These are phyloP conservation scores for Phylloscopus trochiloides DNA, from an alignment of 2,113 vertebrate species.

Conservation along the genomic window DNA sequence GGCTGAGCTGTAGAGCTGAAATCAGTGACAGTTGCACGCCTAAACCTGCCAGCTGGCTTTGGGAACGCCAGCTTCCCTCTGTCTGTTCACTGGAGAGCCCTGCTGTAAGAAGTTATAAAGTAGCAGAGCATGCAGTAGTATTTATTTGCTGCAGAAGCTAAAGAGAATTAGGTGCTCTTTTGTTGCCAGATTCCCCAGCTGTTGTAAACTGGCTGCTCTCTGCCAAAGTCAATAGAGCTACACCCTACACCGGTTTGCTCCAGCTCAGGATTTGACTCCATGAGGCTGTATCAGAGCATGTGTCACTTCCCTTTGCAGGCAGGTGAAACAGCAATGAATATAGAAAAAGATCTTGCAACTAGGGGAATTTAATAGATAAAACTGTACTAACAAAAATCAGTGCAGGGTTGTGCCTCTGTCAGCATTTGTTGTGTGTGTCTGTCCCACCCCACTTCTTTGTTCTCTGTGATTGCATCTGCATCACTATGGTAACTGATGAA, in stretches of 20 bases:
- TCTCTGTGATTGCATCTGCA: slow-evolving; percentile 6
- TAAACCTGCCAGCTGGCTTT: background rate
- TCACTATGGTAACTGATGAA: slow-evolving; percentile 56
- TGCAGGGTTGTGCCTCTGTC: background rate
- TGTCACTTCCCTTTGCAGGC: background rate
- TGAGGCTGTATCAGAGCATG: background rate
- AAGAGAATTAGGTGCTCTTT: background rate
- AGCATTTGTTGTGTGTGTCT: background rate
- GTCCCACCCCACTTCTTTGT: background rate
- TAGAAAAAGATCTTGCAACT: background rate
- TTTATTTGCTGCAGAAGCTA: background rate
- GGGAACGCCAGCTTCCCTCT: background rate
- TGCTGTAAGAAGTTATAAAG: background rate
- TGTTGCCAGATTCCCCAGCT: background rate
- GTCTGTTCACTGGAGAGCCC: background rate
- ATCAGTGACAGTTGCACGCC: background rate
- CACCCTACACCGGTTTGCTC: background rate
- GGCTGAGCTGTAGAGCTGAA: background rate
- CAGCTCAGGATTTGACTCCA: background rate
- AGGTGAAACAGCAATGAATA: background rate
- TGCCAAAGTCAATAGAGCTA: background rate
- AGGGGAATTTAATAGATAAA: slow-evolving; percentile 6
- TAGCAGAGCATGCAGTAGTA: background rate
- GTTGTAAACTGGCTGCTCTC: background rate
- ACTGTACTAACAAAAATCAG: background rate